Evolutionary conservation across 2,888 invertebrate genomes (phyloP).

Genomic region (Tipula confusa): DNA sequence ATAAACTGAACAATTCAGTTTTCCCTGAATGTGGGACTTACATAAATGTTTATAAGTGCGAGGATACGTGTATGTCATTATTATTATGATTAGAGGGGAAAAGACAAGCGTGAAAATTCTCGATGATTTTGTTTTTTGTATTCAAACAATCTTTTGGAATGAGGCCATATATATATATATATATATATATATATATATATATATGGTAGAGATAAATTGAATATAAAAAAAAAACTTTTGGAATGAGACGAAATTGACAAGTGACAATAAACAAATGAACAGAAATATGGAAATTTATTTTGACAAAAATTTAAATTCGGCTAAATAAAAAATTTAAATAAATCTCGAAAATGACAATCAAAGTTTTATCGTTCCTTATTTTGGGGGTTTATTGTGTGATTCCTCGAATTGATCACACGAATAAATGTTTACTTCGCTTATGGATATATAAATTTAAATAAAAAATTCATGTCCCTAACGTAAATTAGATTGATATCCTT

Average conservation of each 20-base stretch:
- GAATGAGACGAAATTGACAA: neutral
- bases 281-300: neutral
- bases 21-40: neutral
- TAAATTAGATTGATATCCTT: neutral
- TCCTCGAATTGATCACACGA: neutral
- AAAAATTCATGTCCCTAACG: neutral
- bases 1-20: neutral
- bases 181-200: too few species aligned
- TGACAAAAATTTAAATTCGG: neutral
- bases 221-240: neutral
- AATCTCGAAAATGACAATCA: conserved; percentile 6
- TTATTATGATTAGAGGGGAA: neutral
- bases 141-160: neutral
- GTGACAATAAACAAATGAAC: neutral
- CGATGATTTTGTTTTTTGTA: neutral
- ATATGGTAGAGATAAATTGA: neutral
- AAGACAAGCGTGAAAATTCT: neutral
- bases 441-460: too few species aligned
- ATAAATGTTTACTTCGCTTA: too few species aligned
- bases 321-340: neutral
- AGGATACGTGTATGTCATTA: neutral
- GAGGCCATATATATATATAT: too few species aligned
- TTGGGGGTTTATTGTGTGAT: neutral
- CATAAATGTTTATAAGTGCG: too few species aligned
- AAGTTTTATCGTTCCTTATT: neutral